Base-by-base conservation (phyloP, 92 coral and sea anemone genomes). In the Metridium senile region DNA sequence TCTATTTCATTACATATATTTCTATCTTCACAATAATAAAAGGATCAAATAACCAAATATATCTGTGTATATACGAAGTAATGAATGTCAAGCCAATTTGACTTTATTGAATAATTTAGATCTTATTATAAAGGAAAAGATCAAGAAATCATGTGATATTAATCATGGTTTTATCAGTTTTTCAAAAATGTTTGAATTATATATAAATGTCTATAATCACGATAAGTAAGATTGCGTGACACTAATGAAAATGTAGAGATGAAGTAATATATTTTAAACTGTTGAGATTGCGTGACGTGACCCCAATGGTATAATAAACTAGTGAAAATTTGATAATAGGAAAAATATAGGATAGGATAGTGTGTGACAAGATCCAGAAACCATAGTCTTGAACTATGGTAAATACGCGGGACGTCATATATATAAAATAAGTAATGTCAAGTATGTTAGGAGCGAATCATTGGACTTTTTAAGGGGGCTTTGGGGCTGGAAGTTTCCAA, bases 81-180 rank as follows among this genome's bases (percentile, higher is more conserved):
- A 31, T 72, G 33, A 22, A 59, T 33, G 78, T 73, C 78, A 73
- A 73, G 78, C 22, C 78, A 73, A 73, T 73, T 73, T 73, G 78
- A 73, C 68, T 58, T 73, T 21, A 6, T 22, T 27, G 23, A 26
- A 61, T 26, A 61, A 61, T 61, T 26, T 21, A 61, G 66, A 54
- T 59, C 65, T 59, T 23, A 59, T 54, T 39, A 39, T 39, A 39
- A 39, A 39, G 49, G 13, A 39, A 4, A 13, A 39, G 49, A 39
- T 39, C 49, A 39, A 13, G 13, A 39, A 6, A 39, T 39, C 49
- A 39, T 39, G 49, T 4, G 13, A 39, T 39, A 39, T 39, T 39
- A 6, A 39, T 39, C n/a, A n/a, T n/a, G n/a, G 49, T 39, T 39
- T 39, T 39, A 39, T 39, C 13, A 39, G 13, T 39, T 39, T 39